These are phyloP conservation scores for Eilema griseolum DNA, from an alignment of 2,888 invertebrate genomes.

Conservation along the genomic window DNA sequence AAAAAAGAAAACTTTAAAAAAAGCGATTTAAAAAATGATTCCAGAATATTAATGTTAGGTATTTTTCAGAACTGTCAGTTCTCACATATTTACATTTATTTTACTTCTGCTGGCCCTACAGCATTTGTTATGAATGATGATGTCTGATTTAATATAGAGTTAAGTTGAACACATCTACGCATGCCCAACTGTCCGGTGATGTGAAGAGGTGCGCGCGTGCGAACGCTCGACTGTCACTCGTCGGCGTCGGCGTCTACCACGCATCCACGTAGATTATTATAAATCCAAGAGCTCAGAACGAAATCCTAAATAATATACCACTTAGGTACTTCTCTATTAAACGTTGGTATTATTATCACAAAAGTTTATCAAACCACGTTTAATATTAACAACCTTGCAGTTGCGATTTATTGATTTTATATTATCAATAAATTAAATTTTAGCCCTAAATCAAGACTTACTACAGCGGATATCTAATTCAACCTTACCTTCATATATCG, in stretches of 20 bases:
- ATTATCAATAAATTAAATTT: slow-evolving; percentile 36
- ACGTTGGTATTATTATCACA: slow-evolving; percentile 30
- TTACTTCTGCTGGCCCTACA: slow-evolving; percentile 13
- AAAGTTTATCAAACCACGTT: slow-evolving; percentile 23
- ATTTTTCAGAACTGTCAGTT: background rate
- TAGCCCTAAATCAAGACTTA: slow-evolving; percentile 23
- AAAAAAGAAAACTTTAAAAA: background rate
- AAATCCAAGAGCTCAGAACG: slow-evolving; percentile 76
- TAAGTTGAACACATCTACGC: slow-evolving; percentile 56
- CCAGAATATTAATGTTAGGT: background rate
- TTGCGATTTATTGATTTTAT: slow-evolving; percentile 9
- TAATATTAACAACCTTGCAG: slow-evolving; percentile 32
- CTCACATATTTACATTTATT: slow-evolving; percentile 14
- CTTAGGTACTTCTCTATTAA: slow-evolving; percentile 51
- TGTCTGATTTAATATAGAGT: slow-evolving; percentile 52
- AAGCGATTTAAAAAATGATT: background rate
- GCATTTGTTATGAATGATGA: slow-evolving; percentile 44
- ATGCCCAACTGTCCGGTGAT: slow-evolving; percentile 58
- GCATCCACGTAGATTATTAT: slow-evolving; percentile 68
- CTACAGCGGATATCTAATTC: slow-evolving; percentile 39
- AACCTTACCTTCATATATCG: slow-evolving; percentile 28
- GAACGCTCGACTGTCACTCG: slow-evolving; percentile 61
- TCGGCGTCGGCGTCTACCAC: slow-evolving; percentile 60
- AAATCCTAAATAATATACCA: slow-evolving; percentile 68
- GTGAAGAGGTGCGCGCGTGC: slow-evolving; percentile 72